Evolutionary conservation across 2,888 invertebrate species (phyloP), one percentile per base, ranked within the genome.

Genomic region (Noctuana brunneofusca): DNA sequence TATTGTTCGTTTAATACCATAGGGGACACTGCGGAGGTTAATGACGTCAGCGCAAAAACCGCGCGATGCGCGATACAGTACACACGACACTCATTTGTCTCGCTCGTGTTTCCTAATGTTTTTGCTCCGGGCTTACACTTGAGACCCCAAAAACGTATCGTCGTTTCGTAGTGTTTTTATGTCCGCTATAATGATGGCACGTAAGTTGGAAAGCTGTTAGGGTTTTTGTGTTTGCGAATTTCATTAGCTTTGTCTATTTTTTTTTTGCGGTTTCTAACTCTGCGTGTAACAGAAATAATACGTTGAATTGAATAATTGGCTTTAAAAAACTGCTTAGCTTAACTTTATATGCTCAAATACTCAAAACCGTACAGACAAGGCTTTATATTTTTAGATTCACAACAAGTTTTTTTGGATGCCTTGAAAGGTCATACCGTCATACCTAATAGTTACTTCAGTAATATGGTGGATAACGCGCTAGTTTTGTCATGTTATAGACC

Each of bases 121-220:
- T 71, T 71, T 71, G 65, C 65, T 64, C n/a, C 56, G 52, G 58
- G 67, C 57, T 54, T 66, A 68, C 66, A 68, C 65, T 65, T 65
- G 65, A 50, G 49, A 65, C 57, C 43, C 65, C 18, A 8, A 60
- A 55, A 60, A 60, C 24, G 35, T 60, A 54, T 35, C 46, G 30
- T 52, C 32, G 14, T 60, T 48, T 35, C 46, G 30, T 52, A 22
- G 14, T 5, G 16, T 43, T 41, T 50, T 41, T 56, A 8, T 16
- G 58, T 27, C 38, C 14, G 16, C 30, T 46, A 5, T 43, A 32
- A 59, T 53, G 53, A 53, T 32, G 52, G 30, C 53, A 59, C 59
- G 52, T 59, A 53, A 12, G 41, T 22, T 46, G 14, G 18, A 32
- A 35, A 27, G 59, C 22, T 24, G 32, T 52, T 43, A 52, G n/a